Evolutionary conservation across 2,888 invertebrate genomes (phyloP).

Genomic region (Venusia cambrica): DNA sequence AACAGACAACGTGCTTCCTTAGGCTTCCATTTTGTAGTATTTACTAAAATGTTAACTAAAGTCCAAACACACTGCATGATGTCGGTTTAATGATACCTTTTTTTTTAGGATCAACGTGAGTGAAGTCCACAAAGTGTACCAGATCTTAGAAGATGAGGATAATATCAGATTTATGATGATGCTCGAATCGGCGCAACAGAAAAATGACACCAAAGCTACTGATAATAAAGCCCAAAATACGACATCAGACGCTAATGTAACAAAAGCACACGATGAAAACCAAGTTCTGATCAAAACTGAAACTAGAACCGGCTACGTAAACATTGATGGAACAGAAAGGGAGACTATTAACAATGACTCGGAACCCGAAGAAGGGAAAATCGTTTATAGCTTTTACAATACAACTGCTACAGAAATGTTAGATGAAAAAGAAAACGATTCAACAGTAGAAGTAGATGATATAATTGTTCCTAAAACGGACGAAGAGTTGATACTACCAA

Average conservation of each 20-base stretch:
- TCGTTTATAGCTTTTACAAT: slow-evolving; percentile 48
- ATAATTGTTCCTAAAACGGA: slow-evolving; percentile 55
- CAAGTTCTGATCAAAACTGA: slow-evolving; percentile 68
- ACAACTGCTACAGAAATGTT: slow-evolving; percentile 33
- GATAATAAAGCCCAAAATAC: slow-evolving; percentile 22
- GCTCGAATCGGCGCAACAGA: slow-evolving; percentile 51
- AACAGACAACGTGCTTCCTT: no score
- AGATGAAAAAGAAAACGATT: slow-evolving; percentile 10
- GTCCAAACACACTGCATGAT: no score
- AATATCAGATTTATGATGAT: slow-evolving; percentile 68
- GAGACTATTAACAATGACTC: slow-evolving; percentile 60
- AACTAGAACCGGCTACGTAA: slow-evolving; percentile 67
- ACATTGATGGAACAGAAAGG: slow-evolving; percentile 69
- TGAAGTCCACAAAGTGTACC: slow-evolving; percentile 71
- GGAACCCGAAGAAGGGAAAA: slow-evolving; percentile 54
- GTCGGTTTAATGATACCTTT: no score
- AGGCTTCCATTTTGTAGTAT: no score
- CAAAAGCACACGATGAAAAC: slow-evolving; percentile 28
- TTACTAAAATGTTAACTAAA: no score
- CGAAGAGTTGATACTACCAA: slow-evolving; percentile 52
- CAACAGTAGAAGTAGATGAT: slow-evolving; percentile 59
- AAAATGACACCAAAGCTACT: slow-evolving; percentile 35
- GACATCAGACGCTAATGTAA: slow-evolving; percentile 15
- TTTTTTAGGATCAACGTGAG: slow-evolving; percentile 69
- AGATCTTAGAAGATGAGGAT: slow-evolving; percentile 74